phyloP scores from a whole-genome alignment of 2,888 invertebrate species.

The Trichopoda pennipes region DNA sequence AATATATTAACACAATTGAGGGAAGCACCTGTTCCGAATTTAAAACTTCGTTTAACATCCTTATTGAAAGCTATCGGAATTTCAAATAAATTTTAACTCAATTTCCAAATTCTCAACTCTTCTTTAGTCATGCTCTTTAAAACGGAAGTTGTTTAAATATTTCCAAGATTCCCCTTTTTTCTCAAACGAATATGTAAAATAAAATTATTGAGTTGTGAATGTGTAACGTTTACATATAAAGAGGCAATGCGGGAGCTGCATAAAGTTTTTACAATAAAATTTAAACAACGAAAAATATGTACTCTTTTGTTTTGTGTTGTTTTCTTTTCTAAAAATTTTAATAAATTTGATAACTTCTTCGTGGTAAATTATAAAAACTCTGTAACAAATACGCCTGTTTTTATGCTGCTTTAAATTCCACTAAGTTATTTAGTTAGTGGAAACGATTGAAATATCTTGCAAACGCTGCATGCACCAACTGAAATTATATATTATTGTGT shows the following conservation, averaged over 20 bases:
- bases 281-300: neutral
- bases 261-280: conserved; percentile 21
- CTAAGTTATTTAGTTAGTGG: no score
- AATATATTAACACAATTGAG: no score
- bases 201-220: neutral
- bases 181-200: neutral
- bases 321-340: conserved; percentile 1
- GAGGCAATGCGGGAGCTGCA: conserved; percentile 37
- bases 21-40: no score
- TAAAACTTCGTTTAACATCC: no score
- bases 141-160: conserved; percentile 54
- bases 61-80: no score
- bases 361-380: no score
- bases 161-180: conserved; percentile 46
- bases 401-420: no score
- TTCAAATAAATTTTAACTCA: neutral
- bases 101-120: neutral
- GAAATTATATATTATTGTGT: no score
- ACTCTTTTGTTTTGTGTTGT: neutral
- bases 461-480: no score
- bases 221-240: conserved; percentile 4
- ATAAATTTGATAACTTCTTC: no score
- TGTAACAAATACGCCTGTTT: no score
- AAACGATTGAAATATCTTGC: no score
- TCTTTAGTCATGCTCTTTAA: conserved; percentile 34